These are phyloP conservation scores for Phaedon cochleariae DNA, from an alignment of 2,888 invertebrate species.

Conservation along the genomic window DNA sequence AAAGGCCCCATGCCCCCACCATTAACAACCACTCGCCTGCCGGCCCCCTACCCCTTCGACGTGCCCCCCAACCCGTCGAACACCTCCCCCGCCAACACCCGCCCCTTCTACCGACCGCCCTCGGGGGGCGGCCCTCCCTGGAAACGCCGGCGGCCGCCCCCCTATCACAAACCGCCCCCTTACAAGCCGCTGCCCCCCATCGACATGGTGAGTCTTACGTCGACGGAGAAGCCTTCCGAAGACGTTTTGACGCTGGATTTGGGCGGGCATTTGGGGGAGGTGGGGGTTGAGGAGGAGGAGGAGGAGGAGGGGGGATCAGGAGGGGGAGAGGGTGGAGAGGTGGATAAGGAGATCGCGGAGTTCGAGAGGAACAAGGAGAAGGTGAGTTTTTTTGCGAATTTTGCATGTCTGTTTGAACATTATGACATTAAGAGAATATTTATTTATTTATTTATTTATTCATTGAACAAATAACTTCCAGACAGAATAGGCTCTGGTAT, in stretches of 20 bases:
- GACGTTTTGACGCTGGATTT: constrained; percentile 59
- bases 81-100: constrained; percentile 63
- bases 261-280: constrained; percentile 52
- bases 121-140: constrained; percentile 67
- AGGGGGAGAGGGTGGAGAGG: constrained; percentile 46
- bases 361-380: constrained; percentile 61
- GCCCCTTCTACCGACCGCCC: constrained; percentile 65
- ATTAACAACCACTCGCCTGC: constrained; percentile 64
- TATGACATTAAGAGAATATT: too few species aligned
- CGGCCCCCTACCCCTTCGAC: constrained; percentile 81
- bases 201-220: constrained; percentile 55
- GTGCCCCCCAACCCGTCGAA: constrained; percentile 70
- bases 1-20: constrained; percentile 63
- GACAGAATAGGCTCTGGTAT: too few species aligned
- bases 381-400: constrained; percentile 12
- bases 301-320: constrained; percentile 52
- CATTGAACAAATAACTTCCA: too few species aligned
- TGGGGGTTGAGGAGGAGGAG: constrained; percentile 47
- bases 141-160: constrained; percentile 64
- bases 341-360: constrained; percentile 49
- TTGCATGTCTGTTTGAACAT: too few species aligned
- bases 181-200: constrained; percentile 70
- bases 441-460: not conserved
- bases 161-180: constrained; percentile 66
- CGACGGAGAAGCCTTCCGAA: constrained; percentile 56